Percentiles rank a stretch among this genome's conserved stretches.
Conservation (phyloP, 2,797 vertebrate genomes). For the Acanthurus leucopareius region DNA sequence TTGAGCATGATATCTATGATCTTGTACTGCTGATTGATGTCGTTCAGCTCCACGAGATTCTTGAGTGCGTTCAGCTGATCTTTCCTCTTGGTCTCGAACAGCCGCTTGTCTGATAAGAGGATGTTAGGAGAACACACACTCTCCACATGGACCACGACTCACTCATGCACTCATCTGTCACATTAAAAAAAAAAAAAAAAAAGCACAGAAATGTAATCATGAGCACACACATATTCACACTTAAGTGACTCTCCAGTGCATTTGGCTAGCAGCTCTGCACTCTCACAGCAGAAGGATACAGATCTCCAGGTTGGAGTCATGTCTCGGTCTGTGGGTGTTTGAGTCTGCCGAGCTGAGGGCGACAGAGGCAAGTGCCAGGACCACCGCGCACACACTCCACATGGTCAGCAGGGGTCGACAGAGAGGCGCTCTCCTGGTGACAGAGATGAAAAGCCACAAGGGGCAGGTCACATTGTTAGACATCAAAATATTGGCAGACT, state of each 20-base stretch:
- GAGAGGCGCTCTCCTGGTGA: constrained; percentile 52
- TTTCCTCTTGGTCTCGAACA: constrained; percentile 97
- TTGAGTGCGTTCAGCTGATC: constrained; percentile 97
- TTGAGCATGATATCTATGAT: constrained; percentile 99
- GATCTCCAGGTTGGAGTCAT: constrained; percentile 94
- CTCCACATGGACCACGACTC: constrained; percentile 17
- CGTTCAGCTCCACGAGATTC: constrained; percentile 96
- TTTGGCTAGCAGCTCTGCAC: not conserved
- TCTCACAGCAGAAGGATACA: constrained; percentile 89
- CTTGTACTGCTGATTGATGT: constrained; percentile 98
- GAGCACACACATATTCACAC: not conserved
- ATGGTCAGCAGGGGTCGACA: constrained; percentile 85
- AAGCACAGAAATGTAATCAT: not conserved
- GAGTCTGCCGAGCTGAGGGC: constrained; percentile 79
- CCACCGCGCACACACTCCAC: constrained; percentile 79
- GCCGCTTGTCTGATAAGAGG: constrained; percentile 91
- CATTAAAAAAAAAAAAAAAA: not conserved
- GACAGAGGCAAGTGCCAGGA: constrained; percentile 82
- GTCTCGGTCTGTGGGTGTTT: constrained; percentile 82
- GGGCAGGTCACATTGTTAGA: not conserved
- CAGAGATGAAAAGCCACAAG: constrained; percentile 7
- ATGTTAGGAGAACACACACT: constrained; percentile 66
- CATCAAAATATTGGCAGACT: not conserved
- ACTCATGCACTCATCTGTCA: constrained; percentile 11
- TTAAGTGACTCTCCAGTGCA: not conserved